A percentile compares a stretch with the other conserved stretches of the same genome.
phyloP scores from a whole-genome alignment of 2,113 vertebrate genomes.

The Tretioscincus oriximinensis region DNA sequence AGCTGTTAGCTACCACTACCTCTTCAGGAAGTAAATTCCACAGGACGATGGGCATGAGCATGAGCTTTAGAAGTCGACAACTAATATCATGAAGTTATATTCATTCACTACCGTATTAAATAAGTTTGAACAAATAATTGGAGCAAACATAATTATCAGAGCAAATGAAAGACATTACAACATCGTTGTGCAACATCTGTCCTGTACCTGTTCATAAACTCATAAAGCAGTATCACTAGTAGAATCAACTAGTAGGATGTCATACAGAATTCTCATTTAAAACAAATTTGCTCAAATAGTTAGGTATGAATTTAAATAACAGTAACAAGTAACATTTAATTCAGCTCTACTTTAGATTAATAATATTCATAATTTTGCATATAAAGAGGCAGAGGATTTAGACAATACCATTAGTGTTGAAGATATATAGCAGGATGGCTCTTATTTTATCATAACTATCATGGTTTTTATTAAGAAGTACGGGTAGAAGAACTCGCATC shows the following conservation, averaged over 20 bases:
- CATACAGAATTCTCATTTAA: not conserved
- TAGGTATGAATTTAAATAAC: not conserved
- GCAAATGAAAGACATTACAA: too few species aligned
- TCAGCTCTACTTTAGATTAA: not conserved
- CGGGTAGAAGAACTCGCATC: slow-evolving; percentile 94
- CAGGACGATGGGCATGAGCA: too few species aligned
- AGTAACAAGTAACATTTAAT: not conserved
- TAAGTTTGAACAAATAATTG: not conserved
- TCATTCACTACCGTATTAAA: not conserved
- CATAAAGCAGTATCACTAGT: not conserved
- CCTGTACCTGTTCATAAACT: too few species aligned
- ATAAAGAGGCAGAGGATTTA: not conserved
- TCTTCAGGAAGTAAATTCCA: too few species aligned
- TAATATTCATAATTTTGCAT: not conserved
- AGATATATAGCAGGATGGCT: slow-evolving; percentile 95
- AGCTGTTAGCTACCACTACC: too few species aligned
- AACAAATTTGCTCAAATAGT: not conserved
- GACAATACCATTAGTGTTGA: slow-evolving; percentile 88
- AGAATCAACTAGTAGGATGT: too few species aligned
- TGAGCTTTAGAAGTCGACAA: not conserved
- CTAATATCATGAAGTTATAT: not conserved
- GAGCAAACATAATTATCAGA: too few species aligned
- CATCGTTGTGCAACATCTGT: too few species aligned
- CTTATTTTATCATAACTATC: slow-evolving; percentile 90
- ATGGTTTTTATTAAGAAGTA: slow-evolving; percentile 82